Conservation (phyloP, 2,888 invertebrate genomes). For the Calephelis perditalis region DNA sequence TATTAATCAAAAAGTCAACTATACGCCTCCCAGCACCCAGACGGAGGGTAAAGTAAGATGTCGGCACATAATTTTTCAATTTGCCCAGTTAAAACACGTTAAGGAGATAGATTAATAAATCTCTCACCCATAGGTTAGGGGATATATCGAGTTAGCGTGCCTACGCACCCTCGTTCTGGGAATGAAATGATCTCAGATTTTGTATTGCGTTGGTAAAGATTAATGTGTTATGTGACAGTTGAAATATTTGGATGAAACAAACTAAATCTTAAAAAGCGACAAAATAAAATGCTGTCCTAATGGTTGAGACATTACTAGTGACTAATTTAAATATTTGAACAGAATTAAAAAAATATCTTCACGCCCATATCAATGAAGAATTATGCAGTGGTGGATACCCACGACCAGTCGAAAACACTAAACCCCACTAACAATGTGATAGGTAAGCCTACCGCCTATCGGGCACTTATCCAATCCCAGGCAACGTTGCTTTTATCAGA, state of each 20-base stretch:
- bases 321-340: no score
- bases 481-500: no score
- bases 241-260: not conserved
- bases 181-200: constrained; percentile 30
- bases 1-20: constrained; percentile 7
- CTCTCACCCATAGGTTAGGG: constrained; percentile 47
- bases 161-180: constrained; percentile 34
- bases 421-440: no score
- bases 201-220: constrained; percentile 3
- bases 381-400: no score
- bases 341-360: no score
- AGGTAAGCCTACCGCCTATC: no score
- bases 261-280: not conserved
- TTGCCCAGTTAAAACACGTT: constrained; percentile 65
- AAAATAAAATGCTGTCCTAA: no score
- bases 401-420: no score
- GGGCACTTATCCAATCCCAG: no score
- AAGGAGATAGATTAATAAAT: constrained; percentile 76
- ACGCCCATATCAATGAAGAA: no score
- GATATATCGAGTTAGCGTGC: constrained; percentile 60
- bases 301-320: no score
- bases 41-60: constrained; percentile 41
- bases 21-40: constrained; percentile 14
- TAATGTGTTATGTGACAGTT: not conserved
- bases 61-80: constrained; percentile 69